A percentile compares a stretch with the other conserved stretches of the same genome.
Evolutionary conservation across 2,888 invertebrate species (phyloP).

Genomic region (Acholoe squamosa): DNA sequence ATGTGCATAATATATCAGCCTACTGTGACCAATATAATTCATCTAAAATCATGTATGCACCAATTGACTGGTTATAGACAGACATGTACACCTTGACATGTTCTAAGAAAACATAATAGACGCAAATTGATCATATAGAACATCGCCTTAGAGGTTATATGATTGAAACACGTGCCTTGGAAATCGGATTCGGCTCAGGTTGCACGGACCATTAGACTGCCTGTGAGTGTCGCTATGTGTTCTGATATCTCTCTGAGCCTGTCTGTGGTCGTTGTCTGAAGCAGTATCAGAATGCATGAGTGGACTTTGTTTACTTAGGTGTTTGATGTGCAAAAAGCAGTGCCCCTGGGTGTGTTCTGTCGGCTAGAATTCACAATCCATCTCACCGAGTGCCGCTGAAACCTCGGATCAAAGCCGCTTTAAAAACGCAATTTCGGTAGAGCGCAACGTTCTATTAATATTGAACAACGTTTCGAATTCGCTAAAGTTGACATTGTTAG

Average conservation of each 20-base stretch:
- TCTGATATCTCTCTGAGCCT: too few relatives aligned
- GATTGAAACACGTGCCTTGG: background rate
- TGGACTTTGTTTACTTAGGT: slow-evolving; percentile 14
- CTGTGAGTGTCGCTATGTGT: background rate
- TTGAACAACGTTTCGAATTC: slow-evolving; percentile 21
- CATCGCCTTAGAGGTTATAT: background rate
- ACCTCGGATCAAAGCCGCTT: background rate
- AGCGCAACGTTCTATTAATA: background rate
- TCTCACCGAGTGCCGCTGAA: background rate
- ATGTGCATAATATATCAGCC: too few relatives aligned
- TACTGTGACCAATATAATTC: too few relatives aligned
- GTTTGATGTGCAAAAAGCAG: slow-evolving; percentile 21
- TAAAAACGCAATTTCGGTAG: background rate
- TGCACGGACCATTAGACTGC: background rate
- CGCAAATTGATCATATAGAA: background rate
- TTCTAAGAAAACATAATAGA: background rate
- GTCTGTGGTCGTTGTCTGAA: background rate
- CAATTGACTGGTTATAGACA: too few relatives aligned
- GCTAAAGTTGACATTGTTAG: slow-evolving; percentile 41
- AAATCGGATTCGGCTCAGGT: background rate
- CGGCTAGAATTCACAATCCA: slow-evolving; percentile 10
- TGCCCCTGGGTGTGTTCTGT: background rate
- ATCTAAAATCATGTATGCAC: too few relatives aligned
- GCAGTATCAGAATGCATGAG: background rate
- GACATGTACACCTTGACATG: background rate